Evolutionary conservation across 2,113 vertebrate species (phyloP).

Genomic region (Rhynchopsitta pachyrhyncha): DNA sequence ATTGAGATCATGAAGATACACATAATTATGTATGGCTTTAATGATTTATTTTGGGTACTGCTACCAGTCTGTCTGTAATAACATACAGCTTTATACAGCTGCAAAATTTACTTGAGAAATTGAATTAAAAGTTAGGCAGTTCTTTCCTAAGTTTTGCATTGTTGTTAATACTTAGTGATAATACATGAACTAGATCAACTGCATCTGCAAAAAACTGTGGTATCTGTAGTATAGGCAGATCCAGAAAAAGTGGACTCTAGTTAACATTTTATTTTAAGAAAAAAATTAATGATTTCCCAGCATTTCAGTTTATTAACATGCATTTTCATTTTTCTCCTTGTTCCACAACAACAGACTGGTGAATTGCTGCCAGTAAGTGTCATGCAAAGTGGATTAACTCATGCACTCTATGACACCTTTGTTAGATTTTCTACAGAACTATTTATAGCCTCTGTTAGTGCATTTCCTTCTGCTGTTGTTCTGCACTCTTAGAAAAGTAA

Average conservation of each 20-base stretch:
- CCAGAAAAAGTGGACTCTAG: background rate
- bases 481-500: background rate
- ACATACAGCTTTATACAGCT: background rate
- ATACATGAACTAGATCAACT: background rate
- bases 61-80: background rate
- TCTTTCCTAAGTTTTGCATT: background rate
- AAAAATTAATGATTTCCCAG: background rate
- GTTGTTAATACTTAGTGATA: background rate
- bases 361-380: accelerated
- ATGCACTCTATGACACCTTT: background rate
- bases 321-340: background rate
- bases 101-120: background rate
- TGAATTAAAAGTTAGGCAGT: background rate
- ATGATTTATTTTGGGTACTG: background rate
- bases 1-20: background rate
- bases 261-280: background rate
- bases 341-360: background rate
- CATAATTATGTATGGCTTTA: background rate
- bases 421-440: background rate
- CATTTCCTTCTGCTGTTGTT: constrained; percentile 21
- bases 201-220: background rate
- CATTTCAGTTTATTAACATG: background rate
- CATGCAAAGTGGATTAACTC: background rate
- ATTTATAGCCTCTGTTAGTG: background rate
- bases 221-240: background rate